These are phyloP conservation scores for Eidolon helvum DNA, from an alignment of 2,113 vertebrate genomes.

Conservation along the genomic window DNA sequence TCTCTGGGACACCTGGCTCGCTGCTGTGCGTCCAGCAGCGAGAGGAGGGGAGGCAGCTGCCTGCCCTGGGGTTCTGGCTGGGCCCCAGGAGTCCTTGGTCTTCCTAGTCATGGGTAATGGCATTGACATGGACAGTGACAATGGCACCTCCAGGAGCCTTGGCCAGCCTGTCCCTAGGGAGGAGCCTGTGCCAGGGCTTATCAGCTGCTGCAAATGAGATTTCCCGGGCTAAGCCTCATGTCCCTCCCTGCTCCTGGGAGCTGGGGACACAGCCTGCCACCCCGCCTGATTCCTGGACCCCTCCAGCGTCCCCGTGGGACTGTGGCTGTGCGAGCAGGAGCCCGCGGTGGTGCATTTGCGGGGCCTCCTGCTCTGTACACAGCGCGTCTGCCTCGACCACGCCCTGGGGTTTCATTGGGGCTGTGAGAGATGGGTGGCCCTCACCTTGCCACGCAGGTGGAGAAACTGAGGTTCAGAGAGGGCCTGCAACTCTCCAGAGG, in stretches of 20 bases:
- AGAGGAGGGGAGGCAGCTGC: neutral
- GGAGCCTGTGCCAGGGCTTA: constrained; percentile 60
- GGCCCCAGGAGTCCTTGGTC: constrained; percentile 26
- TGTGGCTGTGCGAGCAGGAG: neutral
- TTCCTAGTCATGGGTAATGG: constrained; percentile 71
- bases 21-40: neutral
- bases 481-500: neutral
- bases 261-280: rapidly evolving
- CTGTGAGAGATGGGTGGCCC: neutral
- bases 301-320: rapidly evolving
- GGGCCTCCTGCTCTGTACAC: too few relatives aligned
- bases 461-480: neutral
- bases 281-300: neutral
- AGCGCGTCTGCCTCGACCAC: neutral
- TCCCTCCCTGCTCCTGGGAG: constrained; percentile 17
- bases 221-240: constrained; percentile 66
- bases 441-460: neutral
- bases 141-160: constrained; percentile 63
- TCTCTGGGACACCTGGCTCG: neutral
- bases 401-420: neutral
- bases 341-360: rapidly evolving
- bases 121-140: constrained; percentile 63
- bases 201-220: constrained; percentile 65
- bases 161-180: constrained; percentile 56
- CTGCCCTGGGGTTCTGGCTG: neutral